phyloP scores from a whole-genome alignment of 2,113 vertebrate species.

The Sinocyclocheilus grahami region DNA sequence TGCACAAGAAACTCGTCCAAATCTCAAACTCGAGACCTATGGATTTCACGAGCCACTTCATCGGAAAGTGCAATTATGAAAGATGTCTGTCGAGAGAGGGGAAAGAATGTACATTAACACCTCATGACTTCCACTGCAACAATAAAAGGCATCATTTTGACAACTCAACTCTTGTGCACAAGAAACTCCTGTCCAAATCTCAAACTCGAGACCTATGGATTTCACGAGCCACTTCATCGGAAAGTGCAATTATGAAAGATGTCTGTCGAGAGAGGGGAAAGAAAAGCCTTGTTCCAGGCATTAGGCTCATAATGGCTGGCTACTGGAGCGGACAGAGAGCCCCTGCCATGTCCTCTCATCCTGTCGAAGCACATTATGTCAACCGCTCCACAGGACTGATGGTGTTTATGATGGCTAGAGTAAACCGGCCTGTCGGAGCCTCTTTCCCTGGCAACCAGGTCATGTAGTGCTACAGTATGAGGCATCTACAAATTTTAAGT shows the following conservation, averaged over 20 bases:
- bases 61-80: slow-evolving; percentile 72
- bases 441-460: slow-evolving; percentile 42
- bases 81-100: slow-evolving; percentile 63
- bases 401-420: slow-evolving; percentile 66
- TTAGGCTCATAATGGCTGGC: slow-evolving; percentile 61
- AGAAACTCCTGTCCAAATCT: slow-evolving; percentile 15
- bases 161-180: not conserved
- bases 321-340: slow-evolving; percentile 54
- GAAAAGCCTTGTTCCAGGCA: slow-evolving; percentile 48
- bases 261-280: slow-evolving; percentile 55
- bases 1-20: not conserved
- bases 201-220: slow-evolving; percentile 67
- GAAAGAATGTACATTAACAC: not conserved
- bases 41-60: slow-evolving; percentile 77
- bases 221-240: slow-evolving; percentile 75
- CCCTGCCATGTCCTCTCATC: slow-evolving; percentile 51
- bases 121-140: not conserved
- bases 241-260: slow-evolving; percentile 73
- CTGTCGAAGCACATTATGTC: slow-evolving; percentile 72
- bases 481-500: not conserved
- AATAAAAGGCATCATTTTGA: slow-evolving; percentile 30
- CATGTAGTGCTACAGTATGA: slow-evolving; percentile 27
- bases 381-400: slow-evolving; percentile 68
- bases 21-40: slow-evolving; percentile 61
- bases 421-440: slow-evolving; percentile 45